Evolutionary conservation across 2,113 vertebrate genomes (phyloP), one percentile per base, ranked within the genome.

Genomic region (Cinclus cinclus): DNA sequence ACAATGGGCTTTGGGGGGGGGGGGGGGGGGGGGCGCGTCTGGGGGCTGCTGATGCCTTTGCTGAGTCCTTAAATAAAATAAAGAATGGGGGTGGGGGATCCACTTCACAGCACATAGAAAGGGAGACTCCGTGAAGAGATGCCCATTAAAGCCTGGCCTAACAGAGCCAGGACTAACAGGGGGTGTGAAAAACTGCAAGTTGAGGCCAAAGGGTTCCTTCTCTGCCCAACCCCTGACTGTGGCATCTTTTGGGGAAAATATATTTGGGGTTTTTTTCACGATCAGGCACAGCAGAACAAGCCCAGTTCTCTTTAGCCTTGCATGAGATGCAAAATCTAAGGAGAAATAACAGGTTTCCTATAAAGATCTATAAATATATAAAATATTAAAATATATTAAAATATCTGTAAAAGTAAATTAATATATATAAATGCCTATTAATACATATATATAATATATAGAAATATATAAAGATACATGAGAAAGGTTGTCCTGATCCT

Each of bases 161-260:
- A 59, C 42, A 67, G 75, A 81, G 44, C 37, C 52, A 28, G 55
- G 41, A 13, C 21, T 46, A 86, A 53, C 7, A 5, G 50, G 35
- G 27, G 2, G 1, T 2, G 10, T 49, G 58, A 18, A 68, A 55
- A 83, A 25, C 31, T 0, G 15, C 9, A 16, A 30, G 28, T 2
- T 53, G 27, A 30, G 28, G 28, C 16, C 52, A 53, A 11, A 11
- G 50, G 27, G 15, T 28, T 52, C 50, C 24, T 50, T 27, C 49
- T 27, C 25, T 50, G n/a, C n/a, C n/a, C 25, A 63, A 1, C 7
- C 33, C 50, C 18, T 39, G 28, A 19, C 55, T 37, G 39, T 22
- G 25, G 11, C 17, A 65, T 22, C 19, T 87, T 60, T 13, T 2
- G 2, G 9, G 6, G 6, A 13, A 30, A 87, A 93, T 20, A 3